Evolutionary conservation across 2,888 invertebrate genomes (phyloP).

Genomic region (Ophion ellenae): DNA sequence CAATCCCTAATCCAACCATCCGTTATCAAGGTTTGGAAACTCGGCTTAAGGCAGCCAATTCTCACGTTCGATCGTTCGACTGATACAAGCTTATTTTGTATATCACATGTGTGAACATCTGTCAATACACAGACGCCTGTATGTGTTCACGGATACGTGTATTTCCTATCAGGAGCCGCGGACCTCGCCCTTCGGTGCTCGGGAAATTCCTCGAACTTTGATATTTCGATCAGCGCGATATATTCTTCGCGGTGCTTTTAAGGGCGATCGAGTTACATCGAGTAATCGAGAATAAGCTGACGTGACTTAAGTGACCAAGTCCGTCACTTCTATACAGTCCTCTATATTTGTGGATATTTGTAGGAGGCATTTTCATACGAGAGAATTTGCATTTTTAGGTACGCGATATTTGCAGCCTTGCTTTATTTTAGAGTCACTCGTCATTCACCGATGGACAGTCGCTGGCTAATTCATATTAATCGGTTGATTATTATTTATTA

Average conservation of each 20-base stretch:
- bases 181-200: constrained; percentile 20
- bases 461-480: too few species aligned
- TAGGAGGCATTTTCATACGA: not conserved
- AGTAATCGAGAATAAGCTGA: constrained; percentile 43
- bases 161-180: constrained; percentile 36
- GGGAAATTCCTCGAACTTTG: constrained; percentile 59
- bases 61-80: constrained; percentile 40
- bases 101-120: constrained; percentile 8
- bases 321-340: not conserved
- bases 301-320: constrained; percentile 28
- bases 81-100: constrained; percentile 35
- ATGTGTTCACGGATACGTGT: constrained; percentile 22
- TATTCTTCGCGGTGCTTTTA: constrained; percentile 25
- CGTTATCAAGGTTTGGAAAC: constrained; percentile 62
- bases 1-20: constrained; percentile 59
- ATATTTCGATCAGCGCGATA: constrained; percentile 55
- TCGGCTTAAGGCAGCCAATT: constrained; percentile 58
- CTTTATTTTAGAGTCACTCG: too few species aligned
- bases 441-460: too few species aligned
- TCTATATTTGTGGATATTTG: constrained; percentile 1
- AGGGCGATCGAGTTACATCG: constrained; percentile 50
- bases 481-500: too few species aligned
- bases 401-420: too few species aligned
- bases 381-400: not conserved
- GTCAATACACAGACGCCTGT: constrained; percentile 32